phyloP scores from a whole-genome alignment of 2,113 vertebrate species.

The Gymnarchus niloticus region DNA sequence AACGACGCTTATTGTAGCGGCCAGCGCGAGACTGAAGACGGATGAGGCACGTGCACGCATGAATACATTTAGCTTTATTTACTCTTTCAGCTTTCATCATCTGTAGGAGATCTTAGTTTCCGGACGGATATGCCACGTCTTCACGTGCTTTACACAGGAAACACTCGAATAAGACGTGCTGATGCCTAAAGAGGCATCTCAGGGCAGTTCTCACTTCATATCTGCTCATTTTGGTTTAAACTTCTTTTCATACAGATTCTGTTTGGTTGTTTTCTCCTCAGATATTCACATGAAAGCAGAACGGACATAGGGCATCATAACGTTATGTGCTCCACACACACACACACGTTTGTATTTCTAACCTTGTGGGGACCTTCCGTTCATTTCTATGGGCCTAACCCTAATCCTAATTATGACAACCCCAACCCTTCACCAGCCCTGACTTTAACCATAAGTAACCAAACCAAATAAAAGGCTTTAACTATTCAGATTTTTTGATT shows the following conservation, averaged over 20 bases:
- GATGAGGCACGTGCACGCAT: conserved; percentile 17
- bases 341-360: no score
- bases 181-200: not conserved
- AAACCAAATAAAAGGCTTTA: no score
- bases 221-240: not conserved
- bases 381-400: no score
- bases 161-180: not conserved
- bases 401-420: no score
- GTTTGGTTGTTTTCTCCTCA: no score
- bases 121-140: not conserved
- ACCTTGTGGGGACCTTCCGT: no score
- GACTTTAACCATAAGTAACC: no score
- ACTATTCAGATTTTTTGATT: no score
- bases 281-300: no score
- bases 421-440: no score
- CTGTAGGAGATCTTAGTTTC: not conserved
- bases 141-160: not conserved
- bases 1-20: conserved; percentile 12
- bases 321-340: not conserved
- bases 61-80: conserved; percentile 5
- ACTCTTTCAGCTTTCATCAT: conserved; percentile 1
- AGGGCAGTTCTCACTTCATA: not conserved
- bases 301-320: no score
- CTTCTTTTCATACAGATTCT: not conserved
- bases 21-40: conserved; percentile 10